Base-by-base conservation (phyloP, 1,140 invertebrate genomes). In the Coboldia fuscipes region DNA sequence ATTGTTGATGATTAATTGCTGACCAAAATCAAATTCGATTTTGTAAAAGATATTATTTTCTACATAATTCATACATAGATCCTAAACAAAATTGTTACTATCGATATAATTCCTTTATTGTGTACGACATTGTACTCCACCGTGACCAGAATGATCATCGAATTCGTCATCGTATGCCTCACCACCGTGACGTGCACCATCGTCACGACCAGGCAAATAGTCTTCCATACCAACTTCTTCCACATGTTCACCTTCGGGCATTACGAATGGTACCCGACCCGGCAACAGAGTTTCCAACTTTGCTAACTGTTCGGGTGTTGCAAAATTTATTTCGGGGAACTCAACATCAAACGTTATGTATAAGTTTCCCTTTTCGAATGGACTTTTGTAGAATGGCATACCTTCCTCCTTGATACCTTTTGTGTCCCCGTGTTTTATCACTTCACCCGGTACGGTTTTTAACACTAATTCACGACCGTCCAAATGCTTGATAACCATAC, bases 361-460 rank as follows among this genome's bases (percentile, higher is more conserved):
- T n/a, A 94, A 58, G 51, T 82, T 73, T 24, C 89, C 89, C 47
- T 73, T 77, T 40, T 85, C 74, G 48, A 79, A 76, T 23, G 80
- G 75, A 55, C 81, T 75, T 45, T 74, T 75, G 43, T 76, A 74
- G 7, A 68, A 59, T 0, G 90, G 90, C 90, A 96, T 96, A 4
- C 90, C 90, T 58, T 92, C 84, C 17, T 70, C 72, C 36, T 66
- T 58, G 27, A 96, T 66, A 39, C 72, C 70, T 55, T 84, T 88
- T 2, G 83, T 51, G 39, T 77, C 75, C 41, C 82, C 83, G 39
- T 76, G 75, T 42, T 71, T 70, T 36, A 85, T 68, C 7, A 85
- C 67, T 38, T 75, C 61, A 27, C 83, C 85, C 19, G 76, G 64
- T 27, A 68, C 51, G 40, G 72, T 70, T 49, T 60, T 69, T 18